phyloP scores from a whole-genome alignment of 2,888 invertebrate species.

The Neocrepidodera transversa region DNA sequence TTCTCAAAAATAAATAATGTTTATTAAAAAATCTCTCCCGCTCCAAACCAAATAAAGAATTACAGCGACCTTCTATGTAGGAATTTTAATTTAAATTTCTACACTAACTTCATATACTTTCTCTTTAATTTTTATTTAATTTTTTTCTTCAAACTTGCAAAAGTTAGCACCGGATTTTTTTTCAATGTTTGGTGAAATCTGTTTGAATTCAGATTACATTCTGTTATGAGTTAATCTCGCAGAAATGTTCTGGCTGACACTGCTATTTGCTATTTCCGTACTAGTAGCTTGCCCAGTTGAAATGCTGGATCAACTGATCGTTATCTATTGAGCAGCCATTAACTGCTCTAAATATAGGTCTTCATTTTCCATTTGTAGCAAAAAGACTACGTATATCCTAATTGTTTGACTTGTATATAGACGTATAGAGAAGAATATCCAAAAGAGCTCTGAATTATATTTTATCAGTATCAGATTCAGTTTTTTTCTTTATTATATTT shows the following conservation, averaged over 20 bases:
- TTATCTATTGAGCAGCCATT: background rate
- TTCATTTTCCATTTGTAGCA: background rate
- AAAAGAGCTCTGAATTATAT: no score
- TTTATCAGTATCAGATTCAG: no score
- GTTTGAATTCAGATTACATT: background rate
- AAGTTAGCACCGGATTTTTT: constrained; percentile 29
- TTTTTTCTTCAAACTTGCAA: constrained; percentile 27
- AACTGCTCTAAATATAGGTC: no score
- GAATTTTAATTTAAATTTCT: no score
- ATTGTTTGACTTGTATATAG: background rate
- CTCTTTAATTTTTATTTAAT: constrained; percentile 26
- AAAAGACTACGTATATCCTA: background rate
- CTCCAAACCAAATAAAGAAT: no score
- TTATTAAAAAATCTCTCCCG: no score
- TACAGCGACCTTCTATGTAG: constrained; percentile 22
- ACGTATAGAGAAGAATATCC: background rate
- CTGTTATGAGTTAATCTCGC: background rate
- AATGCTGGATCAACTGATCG: background rate
- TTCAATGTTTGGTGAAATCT: constrained; percentile 18
- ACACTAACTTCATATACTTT: constrained; percentile 36
- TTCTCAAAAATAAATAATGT: constrained; percentile 27
- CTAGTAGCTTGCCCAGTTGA: background rate
- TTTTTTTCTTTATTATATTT: constrained; percentile 1
- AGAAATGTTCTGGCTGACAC: background rate
- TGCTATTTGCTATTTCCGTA: background rate